Evolutionary conservation across 2,113 vertebrate species (phyloP), one percentile per base, ranked within the genome.

Genomic region (Cinclus mexicanus): DNA sequence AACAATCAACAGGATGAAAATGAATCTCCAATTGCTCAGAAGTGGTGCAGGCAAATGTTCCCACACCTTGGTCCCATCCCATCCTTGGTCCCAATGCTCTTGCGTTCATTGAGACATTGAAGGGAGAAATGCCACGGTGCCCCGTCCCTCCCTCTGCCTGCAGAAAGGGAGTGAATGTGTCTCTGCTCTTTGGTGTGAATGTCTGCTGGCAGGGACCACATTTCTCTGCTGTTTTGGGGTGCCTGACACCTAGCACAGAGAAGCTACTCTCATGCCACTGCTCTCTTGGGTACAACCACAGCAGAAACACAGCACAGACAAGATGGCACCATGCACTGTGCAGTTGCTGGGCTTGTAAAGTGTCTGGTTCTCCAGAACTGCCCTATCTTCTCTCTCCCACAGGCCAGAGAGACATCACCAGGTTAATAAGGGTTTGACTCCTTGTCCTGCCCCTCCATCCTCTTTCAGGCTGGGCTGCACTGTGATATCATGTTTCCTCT

Each of bases 41-140:
- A 88, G 46, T 8, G 12, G 18, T 74, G 20, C 59, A 83, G 70
- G 12, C 33, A 85, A 53, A 44, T 8, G 12, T 69, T 22, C 49
- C 18, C 11, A 11, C 14, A 44, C 19, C 9, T 47, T 8, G 1
- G 21, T 41, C n/a, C 75, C 26, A 64, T 4, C 14, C 35, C 35
- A 37, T 37, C 19, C 9, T 47, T 8, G 1, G 21, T 41, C n/a
- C 75, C 0, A 1, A 61, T 37, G 46, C 67, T 69, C 7, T 28
- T 55, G 52, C 26, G 28, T 19, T 87, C 49, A 31, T 37, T 1
- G 4, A 72, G 67, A 60, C 28, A 19, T 7, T 17, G 47, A 20
- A 39, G 5, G 2, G 6, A 9, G 7, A 9, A 25, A 0, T 2
- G 13, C 11, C 4, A 0, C 4, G 5, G 13, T 60, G 31, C 3